A percentile compares a stretch with the other conserved stretches of the same genome.
Evolutionary conservation across 2,888 invertebrate species (phyloP).

Genomic region (Chaitophorus viminalis): DNA sequence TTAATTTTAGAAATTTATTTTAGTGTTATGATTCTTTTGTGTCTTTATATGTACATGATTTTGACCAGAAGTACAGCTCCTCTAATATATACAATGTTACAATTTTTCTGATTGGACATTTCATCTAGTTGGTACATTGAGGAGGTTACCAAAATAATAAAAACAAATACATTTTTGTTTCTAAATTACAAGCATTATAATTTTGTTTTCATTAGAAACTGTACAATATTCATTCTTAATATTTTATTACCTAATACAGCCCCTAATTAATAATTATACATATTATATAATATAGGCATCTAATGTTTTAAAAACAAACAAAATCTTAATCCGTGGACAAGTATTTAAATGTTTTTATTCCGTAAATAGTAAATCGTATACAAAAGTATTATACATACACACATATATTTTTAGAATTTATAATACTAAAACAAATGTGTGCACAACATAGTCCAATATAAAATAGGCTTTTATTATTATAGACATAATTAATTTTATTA

Average conservation of each 20-base stretch:
- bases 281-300: slow-evolving; percentile 43
- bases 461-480: not conserved
- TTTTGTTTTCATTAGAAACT: slow-evolving; percentile 58
- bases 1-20: no score
- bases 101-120: no score
- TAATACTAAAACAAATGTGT: slow-evolving; percentile 25
- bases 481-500: not conserved
- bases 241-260: slow-evolving; percentile 53
- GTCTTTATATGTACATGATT: no score
- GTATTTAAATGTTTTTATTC: slow-evolving; percentile 28
- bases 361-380: slow-evolving; percentile 58
- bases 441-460: not conserved
- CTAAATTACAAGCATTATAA: slow-evolving; percentile 59
- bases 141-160: not conserved
- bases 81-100: no score
- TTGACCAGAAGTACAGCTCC: no score
- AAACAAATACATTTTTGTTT: slow-evolving; percentile 29
- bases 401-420: slow-evolving; percentile 34
- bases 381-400: slow-evolving; percentile 33
- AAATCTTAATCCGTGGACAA: slow-evolving; percentile 14
- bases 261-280: slow-evolving; percentile 49
- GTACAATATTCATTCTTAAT: slow-evolving; percentile 53
- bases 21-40: no score
- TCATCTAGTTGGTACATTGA: no score
- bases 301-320: slow-evolving; percentile 33